Percentiles rank a stretch among this genome's conserved stretches.
Conservation (phyloP, 2,888 invertebrate genomes). For the Cantharis rustica region DNA sequence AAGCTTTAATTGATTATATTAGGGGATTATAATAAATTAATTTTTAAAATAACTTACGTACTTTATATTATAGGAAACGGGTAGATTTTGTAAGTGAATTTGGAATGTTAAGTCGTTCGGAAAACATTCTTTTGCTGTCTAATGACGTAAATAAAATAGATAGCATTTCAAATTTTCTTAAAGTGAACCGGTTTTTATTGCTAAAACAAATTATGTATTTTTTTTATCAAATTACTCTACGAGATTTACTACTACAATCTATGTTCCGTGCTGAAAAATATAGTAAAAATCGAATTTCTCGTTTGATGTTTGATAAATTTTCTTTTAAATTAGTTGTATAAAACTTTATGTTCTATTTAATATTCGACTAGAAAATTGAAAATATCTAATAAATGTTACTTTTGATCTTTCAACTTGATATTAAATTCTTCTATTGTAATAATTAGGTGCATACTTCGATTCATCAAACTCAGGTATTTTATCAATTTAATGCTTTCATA, state of each 20-base stretch:
- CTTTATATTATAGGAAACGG: neutral
- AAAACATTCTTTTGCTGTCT: conserved; percentile 2
- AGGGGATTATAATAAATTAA: conserved; percentile 7
- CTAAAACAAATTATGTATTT: neutral
- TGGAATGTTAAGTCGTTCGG: conserved; percentile 4
- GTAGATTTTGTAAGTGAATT: neutral
- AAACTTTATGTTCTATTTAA: neutral
- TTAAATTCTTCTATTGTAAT: neutral
- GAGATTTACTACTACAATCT: neutral
- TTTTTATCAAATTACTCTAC: neutral
- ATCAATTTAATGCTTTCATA: no score
- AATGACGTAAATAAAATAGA: conserved; percentile 9
- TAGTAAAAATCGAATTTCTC: neutral
- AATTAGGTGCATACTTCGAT: no score
- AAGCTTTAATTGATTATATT: neutral
- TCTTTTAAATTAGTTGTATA: neutral
- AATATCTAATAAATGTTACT: neutral
- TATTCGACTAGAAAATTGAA: neutral
- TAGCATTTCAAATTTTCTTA: conserved; percentile 3
- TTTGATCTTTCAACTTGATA: neutral
- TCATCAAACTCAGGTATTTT: no score
- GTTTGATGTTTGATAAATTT: neutral
- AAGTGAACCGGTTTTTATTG: conserved; percentile 2
- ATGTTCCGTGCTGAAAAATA: neutral
- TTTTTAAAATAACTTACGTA: neutral